Base-by-base conservation (phyloP, 2,113 vertebrate species). In the Lycaon pictus region DNA sequence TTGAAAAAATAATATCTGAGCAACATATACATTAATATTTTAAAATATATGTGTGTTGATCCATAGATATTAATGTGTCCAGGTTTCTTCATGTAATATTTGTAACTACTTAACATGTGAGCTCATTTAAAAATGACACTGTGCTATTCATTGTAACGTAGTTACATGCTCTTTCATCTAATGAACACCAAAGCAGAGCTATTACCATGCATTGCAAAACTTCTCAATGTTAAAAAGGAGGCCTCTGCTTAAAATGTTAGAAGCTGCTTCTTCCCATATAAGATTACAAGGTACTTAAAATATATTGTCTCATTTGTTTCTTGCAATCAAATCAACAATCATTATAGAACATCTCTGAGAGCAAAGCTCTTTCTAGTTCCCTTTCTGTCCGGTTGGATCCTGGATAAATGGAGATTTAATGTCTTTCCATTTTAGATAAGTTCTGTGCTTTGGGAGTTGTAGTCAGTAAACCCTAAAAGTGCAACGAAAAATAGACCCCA, bases 41-140 rank as follows among this genome's bases (percentile, higher is more conserved):
- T 93, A 85, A 48, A 35, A 92, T 72, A 5, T 86, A 69, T 27
- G 20, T 86, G 7, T 32, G 83, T 10, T 81, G 37, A 3, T 92
- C 32, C 35, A 88, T 55, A 83, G 55, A 94, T 72, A 13, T 81
- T 92, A 92, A 48, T 23, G 2, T 48, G 29, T 71, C 16, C 53
- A 29, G 53, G 8, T 67, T 65, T 82, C 20, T 90, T 67, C 62
- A 56, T 65, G 17, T 67, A 92, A 82, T 88, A 79, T 62, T 93
- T 94, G 48, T 88, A 88, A 35, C 55, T 87, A 77, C 10, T 60
- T 93, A 94, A 84, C 53, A 84, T 32, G 7, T 58, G 60, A 55
- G 12, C 88, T 85, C 15, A 95, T 88, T 96, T 95, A 27, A 84
- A 97, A 82, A 90, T 94, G 63, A 58, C 35, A 82, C 29, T 63